Evolutionary conservation across 2,888 invertebrate species (phyloP).

Genomic region (Choristoneura rosaceana): DNA sequence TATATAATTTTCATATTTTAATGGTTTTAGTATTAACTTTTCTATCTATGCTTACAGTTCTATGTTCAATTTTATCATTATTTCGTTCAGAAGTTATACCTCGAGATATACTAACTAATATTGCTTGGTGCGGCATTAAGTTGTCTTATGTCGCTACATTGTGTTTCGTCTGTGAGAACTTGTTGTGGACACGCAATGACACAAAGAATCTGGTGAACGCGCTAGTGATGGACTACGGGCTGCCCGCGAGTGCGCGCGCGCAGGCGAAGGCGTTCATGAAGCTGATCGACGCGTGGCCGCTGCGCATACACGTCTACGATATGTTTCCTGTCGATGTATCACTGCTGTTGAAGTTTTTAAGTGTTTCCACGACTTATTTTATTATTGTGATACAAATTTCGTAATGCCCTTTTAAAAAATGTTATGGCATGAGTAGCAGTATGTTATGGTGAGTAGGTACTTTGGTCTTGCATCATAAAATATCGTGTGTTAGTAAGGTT

Average conservation of each 20-base stretch:
- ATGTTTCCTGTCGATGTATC: slow-evolving; percentile 72
- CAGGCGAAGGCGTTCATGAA: slow-evolving; percentile 43
- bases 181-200: background rate
- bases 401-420: no score
- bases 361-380: slow-evolving; percentile 72
- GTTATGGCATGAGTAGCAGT: no score
- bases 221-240: slow-evolving; percentile 41
- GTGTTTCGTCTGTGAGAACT: background rate
- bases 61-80: background rate
- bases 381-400: slow-evolving; percentile 70
- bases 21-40: background rate
- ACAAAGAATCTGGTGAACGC: slow-evolving; percentile 24
- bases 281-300: slow-evolving; percentile 41
- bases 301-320: slow-evolving; percentile 56
- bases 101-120: background rate
- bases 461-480: no score
- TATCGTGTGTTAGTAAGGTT: no score
- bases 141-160: background rate
- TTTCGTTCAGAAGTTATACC: background rate
- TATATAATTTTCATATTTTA: slow-evolving; percentile 4
- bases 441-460: no score
- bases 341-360: slow-evolving; percentile 68
- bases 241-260: slow-evolving; percentile 25
- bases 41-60: background rate
- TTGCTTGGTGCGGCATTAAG: background rate